Evolutionary conservation across 2,797 vertebrate species (phyloP).

Genomic region (Halcyon badia): DNA sequence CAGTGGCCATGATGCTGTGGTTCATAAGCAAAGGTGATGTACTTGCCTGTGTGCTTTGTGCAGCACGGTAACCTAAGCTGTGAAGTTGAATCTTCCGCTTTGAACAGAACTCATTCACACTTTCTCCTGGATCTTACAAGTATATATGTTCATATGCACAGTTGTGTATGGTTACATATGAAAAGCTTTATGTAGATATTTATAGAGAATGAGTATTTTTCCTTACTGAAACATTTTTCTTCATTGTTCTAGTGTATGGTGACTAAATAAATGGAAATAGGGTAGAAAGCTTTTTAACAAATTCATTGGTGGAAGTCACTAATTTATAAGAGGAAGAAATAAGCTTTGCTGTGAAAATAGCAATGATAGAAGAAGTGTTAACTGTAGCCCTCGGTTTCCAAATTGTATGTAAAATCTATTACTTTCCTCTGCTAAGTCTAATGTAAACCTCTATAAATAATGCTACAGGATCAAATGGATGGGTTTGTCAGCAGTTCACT

Average conservation of each 20-base stretch:
- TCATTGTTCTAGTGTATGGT: background rate
- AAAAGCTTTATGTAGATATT: background rate
- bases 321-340: conserved; percentile 38
- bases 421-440: background rate
- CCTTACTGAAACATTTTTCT: background rate
- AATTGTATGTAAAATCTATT: conserved; percentile 34
- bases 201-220: background rate
- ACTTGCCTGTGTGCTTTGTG: background rate
- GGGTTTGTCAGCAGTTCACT: background rate
- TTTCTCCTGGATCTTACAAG: background rate
- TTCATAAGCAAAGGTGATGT: background rate
- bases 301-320: conserved; percentile 36
- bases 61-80: background rate
- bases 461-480: background rate
- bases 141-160: background rate
- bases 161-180: background rate
- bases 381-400: conserved; percentile 27
- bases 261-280: conserved; percentile 40
- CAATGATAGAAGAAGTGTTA: conserved; percentile 10
- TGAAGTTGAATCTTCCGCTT: background rate
- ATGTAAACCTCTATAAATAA: background rate
- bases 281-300: conserved; percentile 47
- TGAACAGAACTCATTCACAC: background rate
- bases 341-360: conserved; percentile 50
- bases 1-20: too few relatives aligned